Evolutionary conservation across 35 echinoderm and acorn worm genomes (phyloP).

Genomic region (Apostichopus californicus): DNA sequence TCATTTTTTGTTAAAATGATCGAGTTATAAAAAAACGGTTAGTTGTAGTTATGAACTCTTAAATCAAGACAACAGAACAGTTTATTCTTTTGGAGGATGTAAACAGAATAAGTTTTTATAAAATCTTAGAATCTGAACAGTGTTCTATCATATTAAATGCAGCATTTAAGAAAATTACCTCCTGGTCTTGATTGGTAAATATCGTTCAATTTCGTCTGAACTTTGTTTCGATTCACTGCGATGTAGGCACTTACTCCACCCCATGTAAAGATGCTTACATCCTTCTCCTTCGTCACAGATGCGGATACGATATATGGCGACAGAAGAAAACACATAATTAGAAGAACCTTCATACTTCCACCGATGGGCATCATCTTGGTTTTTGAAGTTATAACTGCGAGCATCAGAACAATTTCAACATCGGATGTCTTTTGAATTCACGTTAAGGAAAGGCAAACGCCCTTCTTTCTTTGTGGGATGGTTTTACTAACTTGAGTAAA

Average conservation of each 20-base stretch:
- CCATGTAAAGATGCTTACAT: background rate
- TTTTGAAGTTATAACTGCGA: too few species aligned
- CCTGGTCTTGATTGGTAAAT: background rate
- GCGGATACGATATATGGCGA: background rate
- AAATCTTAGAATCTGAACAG: background rate
- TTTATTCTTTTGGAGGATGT: background rate
- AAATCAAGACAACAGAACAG: background rate
- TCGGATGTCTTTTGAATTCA: too few species aligned
- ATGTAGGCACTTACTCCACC: background rate
- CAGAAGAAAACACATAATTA: too few species aligned
- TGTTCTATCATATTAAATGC: background rate
- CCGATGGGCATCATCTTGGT: too few species aligned
- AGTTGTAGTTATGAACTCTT: background rate
- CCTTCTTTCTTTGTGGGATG: too few species aligned
- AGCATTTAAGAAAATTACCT: background rate
- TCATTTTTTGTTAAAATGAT: too few species aligned
- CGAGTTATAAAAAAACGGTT: background rate
- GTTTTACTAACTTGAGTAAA: too few species aligned
- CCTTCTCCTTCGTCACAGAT: background rate
- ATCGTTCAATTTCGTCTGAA: background rate
- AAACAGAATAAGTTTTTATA: background rate
- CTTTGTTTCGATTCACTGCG: background rate
- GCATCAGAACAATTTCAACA: too few species aligned
- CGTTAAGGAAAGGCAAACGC: too few species aligned
- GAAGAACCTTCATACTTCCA: too few species aligned